A percentile compares a stretch with the other conserved stretches of the same genome.
Conservation (phyloP, 2,888 invertebrate genomes). For the Lycia hirtaria region DNA sequence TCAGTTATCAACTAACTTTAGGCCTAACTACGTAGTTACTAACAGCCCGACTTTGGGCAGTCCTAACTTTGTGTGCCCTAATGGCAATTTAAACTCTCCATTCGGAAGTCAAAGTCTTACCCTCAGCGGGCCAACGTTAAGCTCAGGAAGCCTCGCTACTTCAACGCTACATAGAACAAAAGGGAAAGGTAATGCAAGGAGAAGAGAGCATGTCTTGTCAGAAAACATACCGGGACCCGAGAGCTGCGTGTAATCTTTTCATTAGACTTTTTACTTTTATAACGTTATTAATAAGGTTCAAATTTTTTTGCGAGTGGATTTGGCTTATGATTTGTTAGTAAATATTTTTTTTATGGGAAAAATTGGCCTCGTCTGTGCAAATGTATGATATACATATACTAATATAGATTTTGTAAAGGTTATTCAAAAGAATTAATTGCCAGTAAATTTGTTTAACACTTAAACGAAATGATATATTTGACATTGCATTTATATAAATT, state of each 20-base stretch:
- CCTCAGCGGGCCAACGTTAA: conserved; percentile 76
- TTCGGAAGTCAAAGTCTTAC: conserved; percentile 73
- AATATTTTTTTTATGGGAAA: too few relatives aligned
- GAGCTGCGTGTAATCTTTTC: conserved; percentile 89
- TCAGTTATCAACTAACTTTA: conserved; percentile 68
- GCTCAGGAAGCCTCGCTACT: conserved; percentile 75
- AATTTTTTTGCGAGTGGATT: neutral
- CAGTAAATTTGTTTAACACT: too few relatives aligned
- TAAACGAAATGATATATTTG: too few relatives aligned
- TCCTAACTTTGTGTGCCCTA: conserved; percentile 80
- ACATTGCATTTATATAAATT: too few relatives aligned
- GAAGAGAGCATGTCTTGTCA: conserved; percentile 92
- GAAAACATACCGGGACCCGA: conserved; percentile 95
- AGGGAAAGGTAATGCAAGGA: conserved; percentile 80
- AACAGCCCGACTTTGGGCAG: conserved; percentile 80
- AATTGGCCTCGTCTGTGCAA: too few relatives aligned
- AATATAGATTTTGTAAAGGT: too few relatives aligned
- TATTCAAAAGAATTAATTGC: too few relatives aligned
- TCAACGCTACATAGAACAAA: conserved; percentile 80
- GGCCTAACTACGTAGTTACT: conserved; percentile 71
- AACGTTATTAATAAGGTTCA: neutral
- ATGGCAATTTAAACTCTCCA: conserved; percentile 73
- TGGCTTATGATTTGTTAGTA: neutral
- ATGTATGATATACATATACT: too few relatives aligned
- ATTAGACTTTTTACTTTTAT: conserved; percentile 38